Conservation (phyloP, 2,113 vertebrate genomes). For the Naja naja region DNA sequence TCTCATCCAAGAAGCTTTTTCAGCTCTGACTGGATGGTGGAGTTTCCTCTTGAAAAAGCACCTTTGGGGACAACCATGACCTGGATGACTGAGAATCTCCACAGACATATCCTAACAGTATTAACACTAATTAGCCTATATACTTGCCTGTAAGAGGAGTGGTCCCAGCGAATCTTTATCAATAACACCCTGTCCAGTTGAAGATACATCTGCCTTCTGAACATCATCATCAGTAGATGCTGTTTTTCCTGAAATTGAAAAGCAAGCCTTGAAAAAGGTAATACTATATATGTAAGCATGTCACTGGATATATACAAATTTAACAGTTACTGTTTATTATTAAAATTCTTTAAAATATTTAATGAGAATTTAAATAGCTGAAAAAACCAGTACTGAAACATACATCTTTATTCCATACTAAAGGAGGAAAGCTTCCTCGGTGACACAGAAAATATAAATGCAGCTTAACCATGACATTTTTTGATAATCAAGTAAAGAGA, state of each 20-base stretch:
- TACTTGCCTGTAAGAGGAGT: constrained; percentile 89
- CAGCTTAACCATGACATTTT: neutral
- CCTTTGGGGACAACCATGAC: no score
- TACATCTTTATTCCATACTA: neutral
- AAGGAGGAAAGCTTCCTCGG: neutral
- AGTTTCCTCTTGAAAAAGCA: no score
- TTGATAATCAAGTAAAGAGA: neutral
- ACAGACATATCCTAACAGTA: neutral
- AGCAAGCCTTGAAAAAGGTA: constrained; percentile 17
- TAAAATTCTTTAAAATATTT: neutral
- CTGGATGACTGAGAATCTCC: no score
- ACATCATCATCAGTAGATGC: constrained; percentile 92
- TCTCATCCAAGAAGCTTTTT: no score
- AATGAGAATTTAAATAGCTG: neutral
- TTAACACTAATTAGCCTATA: neutral
- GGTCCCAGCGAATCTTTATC: constrained; percentile 98
- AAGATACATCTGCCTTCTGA: constrained; percentile 98
- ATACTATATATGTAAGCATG: neutral
- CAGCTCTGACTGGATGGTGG: no score
- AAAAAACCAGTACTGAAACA: neutral
- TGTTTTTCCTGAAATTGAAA: constrained; percentile 81
- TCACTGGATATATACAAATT: neutral
- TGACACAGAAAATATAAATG: neutral
- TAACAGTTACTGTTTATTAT: neutral
- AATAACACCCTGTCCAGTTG: constrained; percentile 96